Evolutionary conservation across 2,888 invertebrate species (phyloP).

Genomic region (Chydorus sphaericus): DNA sequence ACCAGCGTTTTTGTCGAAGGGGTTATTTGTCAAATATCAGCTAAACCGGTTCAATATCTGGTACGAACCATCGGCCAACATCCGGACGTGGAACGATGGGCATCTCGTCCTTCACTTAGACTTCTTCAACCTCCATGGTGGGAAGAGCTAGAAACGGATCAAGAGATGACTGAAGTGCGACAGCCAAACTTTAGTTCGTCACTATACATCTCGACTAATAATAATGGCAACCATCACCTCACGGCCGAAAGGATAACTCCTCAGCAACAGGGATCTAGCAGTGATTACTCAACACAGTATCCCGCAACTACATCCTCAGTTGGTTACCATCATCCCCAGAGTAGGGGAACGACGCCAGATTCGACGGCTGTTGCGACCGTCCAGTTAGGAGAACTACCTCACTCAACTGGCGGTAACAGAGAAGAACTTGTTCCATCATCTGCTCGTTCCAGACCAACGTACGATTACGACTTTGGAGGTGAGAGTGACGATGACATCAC

Average conservation of each 20-base stretch:
- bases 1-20: slow-evolving; percentile 68
- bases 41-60: slow-evolving; percentile 42
- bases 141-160: slow-evolving; percentile 69
- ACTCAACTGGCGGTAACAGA: slow-evolving; percentile 21
- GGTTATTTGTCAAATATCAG: slow-evolving; percentile 53
- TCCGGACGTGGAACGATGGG: slow-evolving; percentile 36
- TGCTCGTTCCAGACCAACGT: slow-evolving; percentile 25
- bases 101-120: slow-evolving; percentile 78
- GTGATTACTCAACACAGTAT: neutral
- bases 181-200: too few relatives aligned
- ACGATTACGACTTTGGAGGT: slow-evolving; percentile 45
- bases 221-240: neutral
- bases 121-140: slow-evolving; percentile 90
- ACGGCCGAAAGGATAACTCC: neutral
- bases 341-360: neutral
- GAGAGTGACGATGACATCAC: slow-evolving; percentile 83
- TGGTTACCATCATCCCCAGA: neutral
- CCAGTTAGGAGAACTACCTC: slow-evolving; percentile 39
- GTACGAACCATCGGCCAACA: slow-evolving; percentile 23
- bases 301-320: neutral
- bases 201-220: too few relatives aligned
- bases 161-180: slow-evolving; percentile 26
- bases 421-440: slow-evolving; percentile 32
- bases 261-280: too few relatives aligned
- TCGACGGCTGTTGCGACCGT: slow-evolving; percentile 29